Base-by-base conservation (phyloP, 30 jellyfish, hydroid and myxozoan species). In the Clytia hemisphaerica region DNA sequence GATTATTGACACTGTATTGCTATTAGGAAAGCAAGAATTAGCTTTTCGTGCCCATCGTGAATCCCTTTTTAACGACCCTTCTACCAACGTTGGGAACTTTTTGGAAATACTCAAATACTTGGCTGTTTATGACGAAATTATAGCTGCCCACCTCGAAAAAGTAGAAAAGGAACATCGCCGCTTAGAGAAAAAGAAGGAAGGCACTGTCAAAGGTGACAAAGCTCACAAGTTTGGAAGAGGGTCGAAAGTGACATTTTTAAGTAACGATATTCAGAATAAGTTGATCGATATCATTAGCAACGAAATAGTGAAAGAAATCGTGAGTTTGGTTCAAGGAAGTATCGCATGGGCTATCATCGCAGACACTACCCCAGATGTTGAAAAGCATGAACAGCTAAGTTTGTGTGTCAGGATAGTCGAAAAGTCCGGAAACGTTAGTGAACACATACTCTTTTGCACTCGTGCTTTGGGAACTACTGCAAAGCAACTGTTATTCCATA, bases 381-480 rank as follows among this genome's bases (percentile, higher is more conserved):
- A 49, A 19, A 22, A 66, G 26, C 67, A 66, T 37, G 78, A 66
- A 6, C 78, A 66, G 78, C 28, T 37, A 32, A 37, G 78, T 40
- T 42, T 42, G 19, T 66, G 67, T 54, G 29, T 42, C 37, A 66
- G 78, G 47, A 66, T 66, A 18, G 67, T 66, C 47, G 47, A 45
- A 9, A 40, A 49, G 29, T 27, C 78, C 47, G 78, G 67, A 18
- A 46, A 66, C 45, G 45, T 64, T 66, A 42, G 66, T 12, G 78
- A 66, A 40, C 66, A 42, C 67, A 64, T 66, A 2, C 63, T 66
- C 25, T 66, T 40, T 33, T 66, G 78, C 21, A 37, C 45, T 42
- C 45, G 78, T 42, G 78, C 78, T 3, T 24, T 66, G 47, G 78
- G 78, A 44, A 42, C 78, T 24, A 71, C 37, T 25, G 74, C 83